Percentiles rank a stretch among this genome's conserved stretches.
Evolutionary conservation across 2,113 vertebrate species (phyloP).

Genomic region (Dicentrarchus labrax): DNA sequence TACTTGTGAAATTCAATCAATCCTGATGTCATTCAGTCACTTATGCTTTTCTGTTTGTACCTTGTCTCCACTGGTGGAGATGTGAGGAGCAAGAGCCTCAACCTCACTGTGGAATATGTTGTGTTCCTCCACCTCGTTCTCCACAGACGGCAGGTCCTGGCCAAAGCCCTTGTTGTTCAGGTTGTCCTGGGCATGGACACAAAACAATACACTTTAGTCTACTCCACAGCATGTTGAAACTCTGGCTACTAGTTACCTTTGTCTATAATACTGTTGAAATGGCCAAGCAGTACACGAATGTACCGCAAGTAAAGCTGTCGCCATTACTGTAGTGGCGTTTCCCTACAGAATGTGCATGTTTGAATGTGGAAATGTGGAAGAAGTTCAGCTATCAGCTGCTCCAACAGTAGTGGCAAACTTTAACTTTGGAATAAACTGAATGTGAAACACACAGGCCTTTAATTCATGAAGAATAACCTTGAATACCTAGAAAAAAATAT

Average conservation of each 20-base stretch:
- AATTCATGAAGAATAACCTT: too few species aligned
- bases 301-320: too few species aligned
- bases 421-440: too few species aligned
- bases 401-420: too few species aligned
- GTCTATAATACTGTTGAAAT: not conserved
- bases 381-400: too few species aligned
- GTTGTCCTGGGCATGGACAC: conserved; percentile 80
- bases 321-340: too few species aligned
- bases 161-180: conserved; percentile 90
- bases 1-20: not conserved
- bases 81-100: conserved; percentile 93
- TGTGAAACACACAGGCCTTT: too few species aligned
- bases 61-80: conserved; percentile 86
- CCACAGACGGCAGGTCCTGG: conserved; percentile 91
- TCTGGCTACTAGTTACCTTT: not conserved
- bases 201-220: not conserved
- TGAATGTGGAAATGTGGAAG: too few species aligned
- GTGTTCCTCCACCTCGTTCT: conserved; percentile 94
- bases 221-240: not conserved
- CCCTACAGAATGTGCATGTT: too few species aligned
- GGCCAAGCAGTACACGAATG: too few species aligned
- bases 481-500: too few species aligned
- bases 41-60: conserved; percentile 62
- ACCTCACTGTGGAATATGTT: conserved; percentile 98
- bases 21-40: not conserved